Conservation (phyloP, 2,113 vertebrate species). For the Lepus americanus region DNA sequence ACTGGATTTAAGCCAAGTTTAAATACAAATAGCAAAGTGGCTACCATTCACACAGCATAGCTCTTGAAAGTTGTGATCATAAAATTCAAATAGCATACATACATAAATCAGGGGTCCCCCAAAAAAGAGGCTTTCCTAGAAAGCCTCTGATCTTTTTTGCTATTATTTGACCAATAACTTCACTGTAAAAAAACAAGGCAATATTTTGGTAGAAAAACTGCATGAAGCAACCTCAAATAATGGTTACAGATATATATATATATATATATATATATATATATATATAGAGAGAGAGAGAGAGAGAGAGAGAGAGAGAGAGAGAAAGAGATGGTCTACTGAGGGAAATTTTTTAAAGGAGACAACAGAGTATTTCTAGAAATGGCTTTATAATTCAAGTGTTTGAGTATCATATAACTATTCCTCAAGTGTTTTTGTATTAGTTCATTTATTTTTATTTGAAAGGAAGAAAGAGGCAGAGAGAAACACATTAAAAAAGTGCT, state of each 20-base stretch:
- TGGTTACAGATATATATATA: not conserved
- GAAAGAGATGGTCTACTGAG: not conserved
- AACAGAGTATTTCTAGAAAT: constrained; percentile 19
- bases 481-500: too few species aligned
- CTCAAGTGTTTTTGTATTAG: too few species aligned
- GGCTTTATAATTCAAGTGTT: not conserved
- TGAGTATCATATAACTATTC: not conserved
- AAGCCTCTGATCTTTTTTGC: not conserved
- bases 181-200: not conserved
- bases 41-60: not conserved
- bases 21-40: not conserved
- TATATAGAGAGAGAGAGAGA: too few species aligned
- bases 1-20: not conserved
- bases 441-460: too few species aligned
- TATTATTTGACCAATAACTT: not conserved
- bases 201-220: not conserved
- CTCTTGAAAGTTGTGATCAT: not conserved
- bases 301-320: too few species aligned
- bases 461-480: too few species aligned
- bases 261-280: too few species aligned
- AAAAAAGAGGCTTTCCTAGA: not conserved
- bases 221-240: not conserved
- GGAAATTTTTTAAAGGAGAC: not conserved
- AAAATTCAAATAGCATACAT: not conserved
- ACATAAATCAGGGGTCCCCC: not conserved